Conservation (phyloP, 1,140 invertebrate genomes). For the Steinernema khuongi region DNA sequence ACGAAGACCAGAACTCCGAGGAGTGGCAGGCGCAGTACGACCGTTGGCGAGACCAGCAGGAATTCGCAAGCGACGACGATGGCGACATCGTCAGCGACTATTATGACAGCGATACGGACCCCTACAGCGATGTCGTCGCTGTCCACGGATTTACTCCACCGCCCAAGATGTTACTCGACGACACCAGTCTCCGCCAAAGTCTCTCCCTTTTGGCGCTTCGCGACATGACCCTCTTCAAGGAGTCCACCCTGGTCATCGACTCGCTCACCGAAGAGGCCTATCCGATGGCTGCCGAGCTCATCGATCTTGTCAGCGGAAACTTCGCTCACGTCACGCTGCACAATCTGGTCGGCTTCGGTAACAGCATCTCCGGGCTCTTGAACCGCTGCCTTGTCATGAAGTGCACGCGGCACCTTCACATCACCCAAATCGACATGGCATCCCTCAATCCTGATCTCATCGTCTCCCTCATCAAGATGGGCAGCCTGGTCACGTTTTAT, state of each 20-base stretch:
- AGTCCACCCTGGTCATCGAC: not conserved
- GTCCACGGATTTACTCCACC: not conserved
- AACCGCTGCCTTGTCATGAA: not conserved
- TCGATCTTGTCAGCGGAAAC: not conserved
- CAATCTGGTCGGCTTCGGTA: not conserved
- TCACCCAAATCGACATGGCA: not conserved
- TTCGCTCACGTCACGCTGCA: not conserved
- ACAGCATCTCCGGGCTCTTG: not conserved
- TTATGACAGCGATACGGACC: not conserved
- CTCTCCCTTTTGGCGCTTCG: not conserved
- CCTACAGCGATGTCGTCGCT: not conserved
- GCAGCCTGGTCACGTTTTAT: not conserved
- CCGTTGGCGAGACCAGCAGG: not conserved
- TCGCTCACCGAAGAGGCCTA: not conserved
- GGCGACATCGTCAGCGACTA: constrained; percentile 1
- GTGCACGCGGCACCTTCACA: not conserved
- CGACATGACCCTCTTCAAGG: constrained; percentile 12
- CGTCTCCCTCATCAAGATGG: not conserved
- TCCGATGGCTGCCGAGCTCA: not conserved
- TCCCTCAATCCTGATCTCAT: not conserved
- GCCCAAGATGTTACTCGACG: not conserved
- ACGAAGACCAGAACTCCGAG: not conserved
- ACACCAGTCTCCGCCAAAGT: not conserved
- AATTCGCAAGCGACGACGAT: not conserved
- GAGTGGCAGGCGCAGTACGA: not conserved